Base-by-base conservation (phyloP, 2,888 invertebrate species). In the Micoletzkya japonica region DNA sequence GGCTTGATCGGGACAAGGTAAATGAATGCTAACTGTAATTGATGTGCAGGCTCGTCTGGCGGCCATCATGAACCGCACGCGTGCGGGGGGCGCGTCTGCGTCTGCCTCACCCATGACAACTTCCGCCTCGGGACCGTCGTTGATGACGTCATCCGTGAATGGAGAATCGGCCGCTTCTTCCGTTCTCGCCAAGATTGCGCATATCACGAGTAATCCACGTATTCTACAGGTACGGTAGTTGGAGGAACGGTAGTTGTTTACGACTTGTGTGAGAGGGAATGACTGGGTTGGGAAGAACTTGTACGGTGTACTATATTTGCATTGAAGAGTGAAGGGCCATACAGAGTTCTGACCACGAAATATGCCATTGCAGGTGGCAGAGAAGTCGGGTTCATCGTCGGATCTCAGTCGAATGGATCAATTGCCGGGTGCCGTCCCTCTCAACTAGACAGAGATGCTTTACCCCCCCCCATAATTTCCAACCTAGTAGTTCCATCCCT, bases 61-160 rank as follows among this genome's bases (percentile, higher is more conserved):
- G 2, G 68, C 68, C 2, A 68, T 68, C 32, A 68, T 68, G 68
- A 68, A 68, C 49, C 57, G 68, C 3, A 68, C 68, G 4, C 68
- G 68, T 7, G 68, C 44, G 10, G 58, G 58, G 20, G 57, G 56
- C 1, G 52, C 66, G 28, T 24, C 39, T 14, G 20, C 37, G 26
- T 20, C 37, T 30, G 10, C 64, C 32, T 14, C 64, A 4, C 2
- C 30, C 6, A 32, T 52, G 2, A 14, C 64, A 24, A n/a, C 44
- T 4, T 24, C 68, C 1, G 26, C 57, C 14, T 4, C 30, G 24
- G 54, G 37, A 44, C 30, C 56, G 28, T 54, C 66, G 10, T 61
- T 49, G 30, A 61, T 61, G 44, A 44, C 24, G 20, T 30, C 28
- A 36, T 63, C 63, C 34, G 34, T 24, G 20, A n/a, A 14, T 14